Conservation (phyloP, 2,113 vertebrate species). For the Orcinus orca region DNA sequence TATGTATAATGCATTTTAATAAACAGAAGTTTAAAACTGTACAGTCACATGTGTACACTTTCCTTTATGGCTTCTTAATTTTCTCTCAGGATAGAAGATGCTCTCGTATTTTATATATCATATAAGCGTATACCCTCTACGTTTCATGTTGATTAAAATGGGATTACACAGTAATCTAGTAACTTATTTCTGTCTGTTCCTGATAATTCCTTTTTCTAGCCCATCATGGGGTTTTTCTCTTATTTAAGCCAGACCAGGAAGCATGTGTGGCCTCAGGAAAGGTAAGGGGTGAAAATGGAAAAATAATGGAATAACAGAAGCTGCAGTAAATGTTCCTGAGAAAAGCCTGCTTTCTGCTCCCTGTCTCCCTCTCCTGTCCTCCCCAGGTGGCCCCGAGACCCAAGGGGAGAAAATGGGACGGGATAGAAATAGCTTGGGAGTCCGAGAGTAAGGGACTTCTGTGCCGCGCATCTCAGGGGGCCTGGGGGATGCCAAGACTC, state of each 20-base stretch:
- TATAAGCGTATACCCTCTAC: background rate
- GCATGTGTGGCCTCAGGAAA: background rate
- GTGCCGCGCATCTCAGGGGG: accelerated
- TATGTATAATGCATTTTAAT: background rate
- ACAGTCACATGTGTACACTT: background rate
- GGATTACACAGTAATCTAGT: accelerated
- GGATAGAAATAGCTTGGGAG: background rate
- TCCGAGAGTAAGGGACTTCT: background rate
- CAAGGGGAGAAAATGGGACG: background rate
- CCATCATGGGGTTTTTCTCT: background rate
- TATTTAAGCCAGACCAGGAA: background rate
- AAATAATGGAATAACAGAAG: background rate
- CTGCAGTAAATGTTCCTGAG: background rate
- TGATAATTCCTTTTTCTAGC: background rate
- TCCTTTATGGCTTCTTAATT: background rate
- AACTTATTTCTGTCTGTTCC: background rate
- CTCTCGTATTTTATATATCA: background rate
- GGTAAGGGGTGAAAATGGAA: background rate
- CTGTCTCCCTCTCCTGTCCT: accelerated
- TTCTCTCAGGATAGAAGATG: background rate
- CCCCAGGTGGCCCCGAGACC: accelerated
- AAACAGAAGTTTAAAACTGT: background rate
- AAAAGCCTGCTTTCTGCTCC: background rate
- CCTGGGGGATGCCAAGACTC: background rate
- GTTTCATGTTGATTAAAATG: background rate